Base-by-base conservation (phyloP, 2,797 vertebrate species). In the Macropodus opercularis region DNA sequence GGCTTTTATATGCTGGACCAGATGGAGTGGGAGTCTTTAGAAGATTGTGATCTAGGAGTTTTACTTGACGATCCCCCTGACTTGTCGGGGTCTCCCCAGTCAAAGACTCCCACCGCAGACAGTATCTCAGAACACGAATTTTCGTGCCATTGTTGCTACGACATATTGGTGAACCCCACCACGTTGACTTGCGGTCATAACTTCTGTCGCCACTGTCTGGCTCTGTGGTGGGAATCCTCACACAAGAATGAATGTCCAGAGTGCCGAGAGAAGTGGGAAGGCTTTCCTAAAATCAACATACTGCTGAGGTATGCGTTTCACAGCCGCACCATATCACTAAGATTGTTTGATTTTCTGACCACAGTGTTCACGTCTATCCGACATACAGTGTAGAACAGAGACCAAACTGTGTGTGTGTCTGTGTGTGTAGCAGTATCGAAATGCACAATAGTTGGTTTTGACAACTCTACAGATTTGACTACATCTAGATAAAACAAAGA, bases 101-200 rank as follows among this genome's bases (percentile, higher is more conserved):
- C 26, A 0, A 62, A 52, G 40, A 31, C 77, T 17, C 26, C 50
- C 1, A 23, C 57, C 1, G 4, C 65, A 19, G 82, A 34, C 56
- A 78, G 21, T 67, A 86, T 98, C 63, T 95, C 94, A 0, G 92
- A 94, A 11, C 89, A 86, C 1, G 96, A 98, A 59, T 95, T 98
- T 81, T 94, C 92, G 0, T 99, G 97, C 72, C 95, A 96, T 78
- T 99, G 97, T 84, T 99, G 97, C 76, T 99, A 97, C 0, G 95
- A 98, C 62, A 92, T 97, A 56, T 87, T 99, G 46, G 87, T 99
- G 48, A 92, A 96, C 59, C 97, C 97, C 63, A 99, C 96, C 75
- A 98, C 97, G 9, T 72, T 99, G 77, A 98, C 93, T 87, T 99
- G 97, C 2, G 97, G 96, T 9, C 97, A 99, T 27, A 99, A 94